Evolutionary conservation across 2,888 invertebrate genomes (phyloP).

Genomic region (Chelonus formosanus): DNA sequence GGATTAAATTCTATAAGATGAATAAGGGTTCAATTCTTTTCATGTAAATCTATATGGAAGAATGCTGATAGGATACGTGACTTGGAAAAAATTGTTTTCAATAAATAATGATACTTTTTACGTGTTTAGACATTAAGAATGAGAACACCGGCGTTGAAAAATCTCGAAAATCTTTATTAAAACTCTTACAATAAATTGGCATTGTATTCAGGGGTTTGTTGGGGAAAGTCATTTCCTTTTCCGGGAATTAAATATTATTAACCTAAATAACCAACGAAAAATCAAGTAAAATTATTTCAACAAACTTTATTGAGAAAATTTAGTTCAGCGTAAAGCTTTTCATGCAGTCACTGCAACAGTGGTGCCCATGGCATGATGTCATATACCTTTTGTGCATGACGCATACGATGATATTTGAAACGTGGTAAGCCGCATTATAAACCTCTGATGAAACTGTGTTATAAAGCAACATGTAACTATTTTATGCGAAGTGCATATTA

Average conservation of each 20-base stretch:
- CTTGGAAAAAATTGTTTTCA: too few species aligned
- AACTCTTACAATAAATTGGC: neutral
- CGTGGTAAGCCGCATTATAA: constrained; percentile 20
- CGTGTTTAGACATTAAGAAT: too few species aligned
- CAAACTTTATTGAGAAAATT: too few species aligned
- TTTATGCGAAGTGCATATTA: neutral
- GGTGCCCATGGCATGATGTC: constrained; percentile 28
- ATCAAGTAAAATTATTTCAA: too few species aligned
- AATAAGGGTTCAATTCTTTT: too few species aligned
- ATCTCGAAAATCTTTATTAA: neutral
- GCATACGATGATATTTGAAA: constrained; percentile 20
- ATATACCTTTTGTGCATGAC: constrained; percentile 29
- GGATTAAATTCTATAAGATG: too few species aligned
- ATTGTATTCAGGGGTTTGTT: neutral
- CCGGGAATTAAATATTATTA: neutral
- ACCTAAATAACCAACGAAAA: too few species aligned
- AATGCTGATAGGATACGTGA: too few species aligned
- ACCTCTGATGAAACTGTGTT: constrained; percentile 6
- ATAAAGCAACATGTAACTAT: neutral
- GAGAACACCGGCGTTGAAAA: neutral
- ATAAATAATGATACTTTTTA: too few species aligned
- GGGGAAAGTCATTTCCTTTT: too few species aligned
- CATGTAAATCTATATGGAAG: too few species aligned
- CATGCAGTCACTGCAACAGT: constrained; percentile 18
- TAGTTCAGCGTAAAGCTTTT: neutral